Base-by-base conservation (phyloP, 2,113 vertebrate species). In the Dromaius novaehollandiae region DNA sequence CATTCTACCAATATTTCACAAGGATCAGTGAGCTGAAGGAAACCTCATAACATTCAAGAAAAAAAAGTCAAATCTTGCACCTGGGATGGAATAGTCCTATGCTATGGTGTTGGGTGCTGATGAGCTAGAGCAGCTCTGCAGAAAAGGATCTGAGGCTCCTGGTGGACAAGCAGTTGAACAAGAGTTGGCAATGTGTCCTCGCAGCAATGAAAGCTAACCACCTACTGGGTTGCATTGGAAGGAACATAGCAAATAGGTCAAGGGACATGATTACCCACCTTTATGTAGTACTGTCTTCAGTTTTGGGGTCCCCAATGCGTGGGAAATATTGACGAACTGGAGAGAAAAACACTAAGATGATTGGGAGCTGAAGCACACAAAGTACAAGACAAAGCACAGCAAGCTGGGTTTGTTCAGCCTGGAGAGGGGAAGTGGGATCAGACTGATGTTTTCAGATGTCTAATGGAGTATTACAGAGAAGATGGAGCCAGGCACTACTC, bases 401-500 rank as follows among this genome's bases (percentile, higher is more conserved):
- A 78, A 71, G 42, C 88, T 55, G 25, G 13, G 85, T 93, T 88
- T 91, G 63, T 61, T 94, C n/a, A 82, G 66, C 61, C 25, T 50
- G 58, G 44, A 91, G 53, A 94, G 16, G 17, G 7, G 11, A 91
- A 88, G 53, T 6, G 9, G 53, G 40, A 76, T 77, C 18, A 44
- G 69, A 91, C 77, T 91, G 96, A 93, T 96, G 75, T 93, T 79
- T 93, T 89, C 87, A 86, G 63, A 53, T 88, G 46, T 63, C 61
- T 93, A 79, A 86, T 51, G 19, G 80, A 71, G 42, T 77, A 40
- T 89, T 65, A 89, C 21, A 74, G 84, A 73, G 58, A 84, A 89
- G 48, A 74, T n/a, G 16, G 32, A 93, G 61, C 87, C 84, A 91
- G 74, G 82, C 89, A 95, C 89, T 11, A 36, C 55, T 51, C 48